Base-by-base conservation (phyloP, 2,888 invertebrate species). In the Matsumyia berberina region DNA sequence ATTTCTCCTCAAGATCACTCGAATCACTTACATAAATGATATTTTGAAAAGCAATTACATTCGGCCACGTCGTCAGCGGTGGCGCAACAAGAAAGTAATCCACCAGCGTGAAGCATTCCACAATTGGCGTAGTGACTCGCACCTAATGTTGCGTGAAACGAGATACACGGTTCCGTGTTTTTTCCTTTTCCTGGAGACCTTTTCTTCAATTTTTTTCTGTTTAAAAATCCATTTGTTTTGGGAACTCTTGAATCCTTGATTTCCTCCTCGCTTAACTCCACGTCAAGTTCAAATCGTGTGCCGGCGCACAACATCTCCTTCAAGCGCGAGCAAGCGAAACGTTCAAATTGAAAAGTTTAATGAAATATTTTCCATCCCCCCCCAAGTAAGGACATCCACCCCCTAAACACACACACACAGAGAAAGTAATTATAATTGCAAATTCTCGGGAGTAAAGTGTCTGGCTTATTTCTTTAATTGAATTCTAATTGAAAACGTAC, bases 381-480 rank as follows among this genome's bases (percentile, higher is more conserved):
- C 60, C 8, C 9, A n/a, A 3, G 42, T 51, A 5, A 15, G 7
- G 39, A 5, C 24, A 35, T 39, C 12, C 12, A 24, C 9, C 11
- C 44, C 0, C 46, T 3, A 37, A n/a, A 37, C 46, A 46, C 39
- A 49, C 46, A 33, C 35, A 12, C 29, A 62, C 70, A 37, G 15
- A 70, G 33, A 62, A 37, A 70, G 67, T 77, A 78, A 78, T 78
- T 78, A 78, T 79, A 79, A 72, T 79, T 79, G 72, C 79, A 79
- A 79, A 79, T 70, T 79, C 79, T 64, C 42, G 31, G 33, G 64
- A 64, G 64, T 64, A 58, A 72, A 79, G 79, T 72, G 66, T 79
- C 72, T 72, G 72, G 79, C 72, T 79, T 79, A 79, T 79, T 70
- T 72, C 72, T 79, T 79, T 79, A 79, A 79, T 79, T 79, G 79